A percentile compares a stretch with the other conserved stretches of the same genome.
Conservation (phyloP, 2,113 vertebrate genomes). For the Gopherus evgoodei region DNA sequence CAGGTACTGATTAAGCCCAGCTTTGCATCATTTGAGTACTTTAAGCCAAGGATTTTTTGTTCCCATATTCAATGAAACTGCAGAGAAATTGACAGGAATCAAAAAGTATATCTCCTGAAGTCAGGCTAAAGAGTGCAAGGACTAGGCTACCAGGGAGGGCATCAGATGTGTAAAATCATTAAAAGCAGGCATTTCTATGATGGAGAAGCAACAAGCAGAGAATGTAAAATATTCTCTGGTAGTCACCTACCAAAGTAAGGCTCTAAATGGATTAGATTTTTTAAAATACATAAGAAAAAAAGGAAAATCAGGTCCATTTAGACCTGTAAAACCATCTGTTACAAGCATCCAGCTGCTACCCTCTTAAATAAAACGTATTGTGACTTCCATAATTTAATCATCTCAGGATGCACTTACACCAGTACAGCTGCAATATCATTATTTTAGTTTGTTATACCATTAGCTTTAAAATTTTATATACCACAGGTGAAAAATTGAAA, state of each 20-base stretch:
- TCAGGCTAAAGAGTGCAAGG: background rate
- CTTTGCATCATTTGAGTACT: background rate
- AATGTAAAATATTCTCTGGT: background rate
- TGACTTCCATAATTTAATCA: constrained; percentile 37
- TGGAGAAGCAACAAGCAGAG: background rate
- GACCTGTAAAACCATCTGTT: background rate
- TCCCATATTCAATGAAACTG: background rate
- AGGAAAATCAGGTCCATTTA: constrained; percentile 3
- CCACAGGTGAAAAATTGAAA: constrained; percentile 45
- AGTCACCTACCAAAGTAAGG: background rate
- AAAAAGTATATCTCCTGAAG: background rate
- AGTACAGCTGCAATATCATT: constrained; percentile 30
- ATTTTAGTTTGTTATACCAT: constrained; percentile 37
- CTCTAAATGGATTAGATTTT: background rate
- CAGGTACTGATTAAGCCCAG: background rate
- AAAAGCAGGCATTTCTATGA: background rate
- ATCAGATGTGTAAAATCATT: background rate
- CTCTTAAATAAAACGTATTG: background rate
- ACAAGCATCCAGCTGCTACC: constrained; percentile 3
- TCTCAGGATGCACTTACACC: constrained; percentile 18
- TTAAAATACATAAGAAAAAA: background rate
- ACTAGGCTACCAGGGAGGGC: fast-evolving
- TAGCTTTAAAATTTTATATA: constrained; percentile 49
- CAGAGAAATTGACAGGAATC: background rate
- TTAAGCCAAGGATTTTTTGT: background rate